Percentiles rank a stretch among this genome's conserved stretches.
These are phyloP conservation scores for Lepidonotus clava DNA, from an alignment of 2,888 invertebrate genomes.

Conservation along the genomic window DNA sequence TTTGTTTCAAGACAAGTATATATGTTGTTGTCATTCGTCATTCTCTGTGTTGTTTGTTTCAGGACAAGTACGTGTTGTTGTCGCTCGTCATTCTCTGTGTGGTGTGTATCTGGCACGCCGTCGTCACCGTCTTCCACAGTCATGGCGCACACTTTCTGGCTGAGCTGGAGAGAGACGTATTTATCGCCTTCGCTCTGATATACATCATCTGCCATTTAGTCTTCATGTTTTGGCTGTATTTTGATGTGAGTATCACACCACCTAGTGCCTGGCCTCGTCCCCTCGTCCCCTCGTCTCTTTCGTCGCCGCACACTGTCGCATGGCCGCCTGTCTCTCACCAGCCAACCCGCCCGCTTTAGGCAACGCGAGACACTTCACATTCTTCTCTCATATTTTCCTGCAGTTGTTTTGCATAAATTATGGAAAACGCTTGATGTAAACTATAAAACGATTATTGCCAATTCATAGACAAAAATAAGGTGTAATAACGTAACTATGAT, in stretches of 20 bases:
- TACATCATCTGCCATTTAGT: conserved; percentile 78
- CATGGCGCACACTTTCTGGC: conserved; percentile 61
- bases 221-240: conserved; percentile 77
- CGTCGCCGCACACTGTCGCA: not conserved
- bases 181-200: conserved; percentile 74
- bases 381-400: no score
- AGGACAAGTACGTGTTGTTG: conserved; percentile 77
- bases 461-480: not conserved
- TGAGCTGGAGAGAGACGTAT: conserved; percentile 74
- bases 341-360: no score
- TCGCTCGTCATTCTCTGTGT: conserved; percentile 75
- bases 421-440: no score
- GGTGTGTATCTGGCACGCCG: conserved; percentile 77
- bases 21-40: no score
- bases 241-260: conserved; percentile 76
- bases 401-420: no score
- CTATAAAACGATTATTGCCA: no score
- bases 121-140: conserved; percentile 68
- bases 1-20: no score
- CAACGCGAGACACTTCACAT: no score
- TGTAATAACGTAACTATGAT: no score
- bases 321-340: not conserved
- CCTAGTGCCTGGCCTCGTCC: not conserved
- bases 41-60: conserved; percentile 57
- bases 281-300: not conserved